Base-by-base conservation (phyloP, 2,113 vertebrate genomes). In the Xyliphius kryptos region DNA sequence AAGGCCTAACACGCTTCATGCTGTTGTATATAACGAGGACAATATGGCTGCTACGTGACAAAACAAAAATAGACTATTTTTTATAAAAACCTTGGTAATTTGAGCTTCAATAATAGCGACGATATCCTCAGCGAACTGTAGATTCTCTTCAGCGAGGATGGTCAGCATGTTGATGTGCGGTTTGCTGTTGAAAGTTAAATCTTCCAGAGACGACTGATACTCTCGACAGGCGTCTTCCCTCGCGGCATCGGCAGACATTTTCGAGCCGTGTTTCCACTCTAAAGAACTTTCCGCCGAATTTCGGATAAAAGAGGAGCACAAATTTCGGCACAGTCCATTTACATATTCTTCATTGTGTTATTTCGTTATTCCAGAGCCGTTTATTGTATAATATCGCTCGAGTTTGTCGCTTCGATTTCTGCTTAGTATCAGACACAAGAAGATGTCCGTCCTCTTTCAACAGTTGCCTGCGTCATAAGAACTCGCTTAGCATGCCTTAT, bases 161-260 rank as follows among this genome's bases (percentile, higher is more conserved):
- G 95, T 98, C 85, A 98, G 93, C 93, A 97, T 98, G 85, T 98
- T 98, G 95, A 98, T 98, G 87, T 98, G 96, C 61, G 95, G 95
- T 80, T 98, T 98, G 90, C 95, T 98, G 91, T 98, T 98, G 90
- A 95, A 98, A 66, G 92, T 98, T 86, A 98, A 88, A 85, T 97
- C 96, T 77, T 97, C 95, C 68, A 98, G 83, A 37, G 94, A 98
- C n/a, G 93, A 97, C 86, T 94, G 90, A 71, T 98, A 98, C 80
- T 98, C 95, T 75, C 90, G 85, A 76, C 95, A 92, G 74, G 93
- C 92, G 75, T 95, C 95, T 73, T 91, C 90, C 77, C 89, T 84
- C 82, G 91, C 91, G 76, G 86, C 83, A 38, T 70, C 73, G 79
- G 82, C 86, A 49, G 85, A 85, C 88, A 89, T 89, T 52, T 85